Conservation (phyloP, 2,797 vertebrate species). For the Poeciliopsis paucimaculata region DNA sequence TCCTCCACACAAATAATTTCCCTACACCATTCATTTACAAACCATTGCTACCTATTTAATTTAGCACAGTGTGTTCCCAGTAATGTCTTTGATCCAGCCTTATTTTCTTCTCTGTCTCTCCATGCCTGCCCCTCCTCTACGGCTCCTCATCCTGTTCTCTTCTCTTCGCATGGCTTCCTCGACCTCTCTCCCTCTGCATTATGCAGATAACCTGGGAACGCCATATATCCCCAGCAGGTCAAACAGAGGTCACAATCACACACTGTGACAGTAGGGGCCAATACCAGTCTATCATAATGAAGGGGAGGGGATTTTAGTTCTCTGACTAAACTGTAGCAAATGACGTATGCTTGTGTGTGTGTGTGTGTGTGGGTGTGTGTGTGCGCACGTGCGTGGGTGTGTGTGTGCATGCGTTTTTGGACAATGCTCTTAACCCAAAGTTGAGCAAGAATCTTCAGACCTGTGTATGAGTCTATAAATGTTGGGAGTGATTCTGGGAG, state of each 20-base stretch:
- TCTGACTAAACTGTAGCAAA: constrained; percentile 15
- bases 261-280: constrained; percentile 77
- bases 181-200: constrained; percentile 84
- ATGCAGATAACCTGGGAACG: constrained; percentile 82
- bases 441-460: too few species aligned
- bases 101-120: constrained; percentile 29
- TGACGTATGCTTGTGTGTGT: background rate
- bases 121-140: constrained; percentile 35
- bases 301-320: constrained; percentile 35
- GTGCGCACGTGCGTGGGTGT: accelerated
- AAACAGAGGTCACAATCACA: constrained; percentile 85
- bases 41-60: constrained; percentile 71
- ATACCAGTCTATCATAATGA: constrained; percentile 80
- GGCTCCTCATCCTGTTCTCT: constrained; percentile 38
- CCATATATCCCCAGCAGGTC: constrained; percentile 84
- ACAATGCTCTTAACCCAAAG: too few species aligned
- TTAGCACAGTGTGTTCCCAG: constrained; percentile 56
- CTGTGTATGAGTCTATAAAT: too few species aligned
- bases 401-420: too few species aligned
- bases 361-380: too few species aligned
- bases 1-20: constrained; percentile 61
- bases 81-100: constrained; percentile 43
- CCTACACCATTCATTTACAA: constrained; percentile 64
- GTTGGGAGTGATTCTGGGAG: background rate
- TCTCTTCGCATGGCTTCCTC: constrained; percentile 74